These are phyloP conservation scores for Drosophila merina DNA, from an alignment of 2,888 invertebrate species.

Conservation along the genomic window DNA sequence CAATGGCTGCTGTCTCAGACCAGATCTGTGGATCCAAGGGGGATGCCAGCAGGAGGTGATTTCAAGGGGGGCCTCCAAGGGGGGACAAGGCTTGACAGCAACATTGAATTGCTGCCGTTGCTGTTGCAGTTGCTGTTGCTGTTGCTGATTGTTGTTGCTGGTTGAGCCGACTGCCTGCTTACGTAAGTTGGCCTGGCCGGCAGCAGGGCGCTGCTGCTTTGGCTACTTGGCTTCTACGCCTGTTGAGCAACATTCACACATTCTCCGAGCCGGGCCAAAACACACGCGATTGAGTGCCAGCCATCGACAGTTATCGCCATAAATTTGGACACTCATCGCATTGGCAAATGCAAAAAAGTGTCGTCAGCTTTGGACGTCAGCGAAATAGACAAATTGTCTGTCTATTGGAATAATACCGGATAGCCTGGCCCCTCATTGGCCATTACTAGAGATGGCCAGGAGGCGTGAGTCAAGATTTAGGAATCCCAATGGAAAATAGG, in stretches of 20 bases:
- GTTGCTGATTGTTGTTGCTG: slow-evolving; percentile 2
- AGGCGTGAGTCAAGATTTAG: too few relatives aligned
- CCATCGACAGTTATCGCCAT: slow-evolving; percentile 79
- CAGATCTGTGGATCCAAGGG: slow-evolving; percentile 29
- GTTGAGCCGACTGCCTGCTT: slow-evolving; percentile 38
- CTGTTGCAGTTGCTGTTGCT: background rate
- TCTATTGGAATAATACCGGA: slow-evolving; percentile 58
- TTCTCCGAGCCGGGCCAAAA: slow-evolving; percentile 6
- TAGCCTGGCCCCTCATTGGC: slow-evolving; percentile 3
- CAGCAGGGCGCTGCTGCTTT: slow-evolving; percentile 55
- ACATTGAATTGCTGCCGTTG: slow-evolving; percentile 63
- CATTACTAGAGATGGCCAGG: slow-evolving; percentile 19
- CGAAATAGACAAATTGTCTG: slow-evolving; percentile 72
- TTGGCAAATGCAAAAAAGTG: slow-evolving; percentile 71
- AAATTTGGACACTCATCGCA: slow-evolving; percentile 76
- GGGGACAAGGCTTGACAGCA: slow-evolving; percentile 57
- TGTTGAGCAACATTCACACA: slow-evolving; percentile 66
- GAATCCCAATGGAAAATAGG: too few relatives aligned
- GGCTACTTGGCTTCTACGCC: slow-evolving; percentile 39
- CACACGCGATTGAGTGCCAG: slow-evolving; percentile 51
- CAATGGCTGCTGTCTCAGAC: slow-evolving; percentile 59
- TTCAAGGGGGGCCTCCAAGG: background rate
- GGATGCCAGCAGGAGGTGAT: slow-evolving; percentile 14
- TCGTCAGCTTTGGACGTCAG: slow-evolving; percentile 60
- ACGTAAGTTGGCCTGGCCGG: slow-evolving; percentile 47